Evolutionary conservation across 1,140 invertebrate species (phyloP).

Genomic region (Bombus pyrosoma): DNA sequence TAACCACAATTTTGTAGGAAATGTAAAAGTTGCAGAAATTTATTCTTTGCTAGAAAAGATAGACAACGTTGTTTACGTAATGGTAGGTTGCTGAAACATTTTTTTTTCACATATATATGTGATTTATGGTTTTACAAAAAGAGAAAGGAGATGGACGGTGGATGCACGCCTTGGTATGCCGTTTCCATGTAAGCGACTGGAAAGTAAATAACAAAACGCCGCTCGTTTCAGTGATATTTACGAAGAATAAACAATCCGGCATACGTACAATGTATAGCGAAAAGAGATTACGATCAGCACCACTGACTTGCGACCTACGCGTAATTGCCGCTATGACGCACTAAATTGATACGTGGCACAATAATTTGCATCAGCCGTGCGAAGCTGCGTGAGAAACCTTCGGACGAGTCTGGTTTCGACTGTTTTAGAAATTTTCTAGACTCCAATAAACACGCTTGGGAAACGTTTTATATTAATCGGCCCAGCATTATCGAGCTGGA

Average conservation of each 20-base stretch:
- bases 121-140: constrained; percentile 18
- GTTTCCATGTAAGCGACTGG: constrained; percentile 19
- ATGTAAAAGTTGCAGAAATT: no score
- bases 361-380: constrained; percentile 9
- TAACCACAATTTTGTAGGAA: no score
- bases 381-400: neutral
- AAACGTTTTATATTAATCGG: no score
- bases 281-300: constrained; percentile 27
- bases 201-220: constrained; percentile 9
- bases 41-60: no score
- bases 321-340: constrained; percentile 25
- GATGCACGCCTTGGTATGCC: constrained; percentile 1
- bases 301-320: constrained; percentile 25
- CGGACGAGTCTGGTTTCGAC: neutral
- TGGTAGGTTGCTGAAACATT: neutral
- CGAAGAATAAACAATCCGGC: constrained; percentile 16
- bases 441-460: no score
- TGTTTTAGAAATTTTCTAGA: neutral
- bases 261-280: neutral
- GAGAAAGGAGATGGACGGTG: constrained; percentile 4
- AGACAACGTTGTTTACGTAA: neutral
- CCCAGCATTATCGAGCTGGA: no score
- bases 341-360: constrained; percentile 18
- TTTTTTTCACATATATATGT: neutral
- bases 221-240: constrained; percentile 17